Base-by-base conservation (phyloP, 2,888 invertebrate species). In the Cheilosia vulpina region DNA sequence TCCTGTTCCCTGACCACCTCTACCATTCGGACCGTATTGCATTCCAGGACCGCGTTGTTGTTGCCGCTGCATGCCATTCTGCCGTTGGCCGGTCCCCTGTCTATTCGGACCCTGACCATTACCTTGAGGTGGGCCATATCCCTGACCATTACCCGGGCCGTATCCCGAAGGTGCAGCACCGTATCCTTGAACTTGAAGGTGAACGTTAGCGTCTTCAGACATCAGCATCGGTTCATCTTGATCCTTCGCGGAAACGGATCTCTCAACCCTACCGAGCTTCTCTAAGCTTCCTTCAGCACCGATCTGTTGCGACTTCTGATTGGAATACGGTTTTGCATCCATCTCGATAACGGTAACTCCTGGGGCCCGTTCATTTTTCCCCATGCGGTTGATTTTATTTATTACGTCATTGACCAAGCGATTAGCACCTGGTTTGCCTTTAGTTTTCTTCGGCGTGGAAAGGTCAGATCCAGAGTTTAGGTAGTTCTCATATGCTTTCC, bases 131-230 rank as follows among this genome's bases (percentile, higher is more conserved):
- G 31, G 50, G 1, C 58, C 60, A 2, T 31, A 13, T 4, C 68
- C 65, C 55, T 58, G 71, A 11, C 68, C 34, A 11, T 11, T 11
- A 38, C 34, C 58, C 38, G 58, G 65, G 2, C 68, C 34, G 11
- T 38, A 11, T 38, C 34, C 43, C 9, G 19, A 19, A 17, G 34
- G 3, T 34, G 34, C 11, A 34, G 3, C 9, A 9, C 34, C 34
- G 11, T 34, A 9, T 1, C 60, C 55, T 24, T 71, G 71, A 13
- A 27, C 75, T 11, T 76, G 63, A 13, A 62, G 34, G 17, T 75
- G 79, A 13, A 43, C 68, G 15, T 63, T 75, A 3, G 68, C 72
- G 15, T 52, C 60, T 13, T 41, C 19, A 0, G 27, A 6, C 27
- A 34, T 52, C 55, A 21, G 11, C 21, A 50, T 75, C 4, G 24